Base-by-base conservation (phyloP, 2,113 vertebrate species). In the Microcebus tavaratra region DNA sequence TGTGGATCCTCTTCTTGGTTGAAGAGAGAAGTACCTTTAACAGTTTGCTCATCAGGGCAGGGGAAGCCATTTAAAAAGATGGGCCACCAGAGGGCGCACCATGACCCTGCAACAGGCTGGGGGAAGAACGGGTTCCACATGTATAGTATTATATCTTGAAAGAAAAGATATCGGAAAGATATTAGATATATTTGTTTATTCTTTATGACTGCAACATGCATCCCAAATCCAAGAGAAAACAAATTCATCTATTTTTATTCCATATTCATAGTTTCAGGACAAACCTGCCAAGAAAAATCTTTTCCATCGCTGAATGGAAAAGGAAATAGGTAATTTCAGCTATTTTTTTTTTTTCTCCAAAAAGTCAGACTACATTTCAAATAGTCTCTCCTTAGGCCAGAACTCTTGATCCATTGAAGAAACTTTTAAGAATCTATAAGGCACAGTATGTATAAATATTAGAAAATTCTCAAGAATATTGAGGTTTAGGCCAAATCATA, bases 31-130 rank as follows among this genome's bases (percentile, higher is more conserved):
- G n/a, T 36, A 79, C 67, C 67, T 25, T 3, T 6, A 93, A 70
- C 34, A n/a, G 34, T 63, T 45, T 39, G 36, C 34, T 63, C 12
- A 29, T 42, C 27, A 14, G 14, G 75, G 65, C 2, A 13, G 27
- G 48, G 20, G 45, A 68, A 75, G 50, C 39, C 55, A 70, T 55
- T 94, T 90, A 79, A 83, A 94, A 82, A 57, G 13, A 81, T 8
- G 0, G 27, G 11, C 92, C 97, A 98, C 91, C 88, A 98, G 96
- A 93, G 97, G 97, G 94, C 82, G 93, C 95, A 65, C 34, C 78
- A 53, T 68, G 61, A 95, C 67, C 27, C 89, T 8, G 0, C 90
- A 80, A 72, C 11, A 12, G 83, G 42, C 72, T 48, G n/a, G 27
- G 27, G 21, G 65, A 89, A 31, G 10, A 1, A 14, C 10, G 67